Base-by-base conservation (phyloP, 2,888 invertebrate species). In the Aradus depressus region DNA sequence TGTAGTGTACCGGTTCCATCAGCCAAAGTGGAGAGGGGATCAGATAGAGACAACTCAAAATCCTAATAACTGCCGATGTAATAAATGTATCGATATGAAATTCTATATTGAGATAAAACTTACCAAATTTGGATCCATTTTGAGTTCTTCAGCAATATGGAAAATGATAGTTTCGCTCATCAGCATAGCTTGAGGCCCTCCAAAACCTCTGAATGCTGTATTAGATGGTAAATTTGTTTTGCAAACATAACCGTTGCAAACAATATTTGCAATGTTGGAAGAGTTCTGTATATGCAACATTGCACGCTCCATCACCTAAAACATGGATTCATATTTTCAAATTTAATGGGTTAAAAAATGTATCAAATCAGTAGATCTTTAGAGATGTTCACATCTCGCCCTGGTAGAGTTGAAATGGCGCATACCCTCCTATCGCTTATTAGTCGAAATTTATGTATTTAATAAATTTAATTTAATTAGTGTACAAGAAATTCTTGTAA, bases 121-220 rank as follows among this genome's bases (percentile, higher is more conserved):
- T 35, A 91, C 75, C 66, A 82, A 75, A 6, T 75, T 68, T 5
- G 76, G 69, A 59, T 80, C 76, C 57, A 79, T 76, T 0, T 76
- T 74, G 19, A 90, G 70, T 60, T 73, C 76, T 25, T 73, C 73
- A 1, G 92, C 89, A 12, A 91, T 74, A 58, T 87, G 80, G 55
- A 82, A 73, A 32, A 88, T 74, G 60, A 88, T 59, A 0, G 60
- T 55, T 68, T 93, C 93, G 0, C 78, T 84, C 2, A 81, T 77
- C 64, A 86, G 84, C 89, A 91, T 89, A 22, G 84, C 90, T 65
- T 92, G 92, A 0, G 92, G 92, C 0, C 81, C 89, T 5, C 92
- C 92, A 63, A 91, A 92, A 1, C 90, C 91, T 61, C 95, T 73
- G 63, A 93, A 95, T 0, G 95, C 95, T 0, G 93, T 95, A 65